Evolutionary conservation across 1,140 invertebrate genomes (phyloP).

Genomic region (Brachionus rubens): DNA sequence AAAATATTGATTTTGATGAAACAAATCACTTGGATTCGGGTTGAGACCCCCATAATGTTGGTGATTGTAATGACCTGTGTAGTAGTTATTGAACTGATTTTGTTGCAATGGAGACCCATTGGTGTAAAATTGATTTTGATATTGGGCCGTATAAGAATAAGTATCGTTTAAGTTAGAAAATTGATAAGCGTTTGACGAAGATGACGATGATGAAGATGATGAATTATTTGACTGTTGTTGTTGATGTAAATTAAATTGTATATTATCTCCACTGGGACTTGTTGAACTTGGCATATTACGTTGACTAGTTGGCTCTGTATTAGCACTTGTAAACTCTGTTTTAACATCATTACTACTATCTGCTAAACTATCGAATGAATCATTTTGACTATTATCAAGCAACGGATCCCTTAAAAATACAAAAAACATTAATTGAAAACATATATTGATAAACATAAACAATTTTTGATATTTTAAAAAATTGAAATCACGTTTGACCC

Average conservation of each 20-base stretch:
- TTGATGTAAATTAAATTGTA: background rate
- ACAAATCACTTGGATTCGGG: background rate
- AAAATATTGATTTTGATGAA: conserved; percentile 32
- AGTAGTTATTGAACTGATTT: conserved; percentile 9
- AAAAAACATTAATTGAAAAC: conserved; percentile 3
- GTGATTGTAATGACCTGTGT: background rate
- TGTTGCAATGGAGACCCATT: conserved; percentile 1
- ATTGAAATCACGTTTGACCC: conserved; percentile 38
- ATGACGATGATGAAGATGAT: background rate
- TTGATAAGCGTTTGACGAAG: conserved; percentile 22
- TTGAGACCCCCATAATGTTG: background rate
- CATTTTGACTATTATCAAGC: conserved; percentile 43
- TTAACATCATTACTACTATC: conserved; percentile 37
- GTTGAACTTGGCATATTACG: conserved; percentile 1
- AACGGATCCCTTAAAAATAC: conserved; percentile 32
- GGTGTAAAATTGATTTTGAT: background rate
- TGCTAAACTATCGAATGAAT: conserved; percentile 40
- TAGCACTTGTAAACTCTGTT: background rate
- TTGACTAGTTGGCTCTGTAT: background rate
- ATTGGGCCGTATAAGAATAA: background rate
- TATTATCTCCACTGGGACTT: background rate
- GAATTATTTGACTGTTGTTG: conserved; percentile 19
- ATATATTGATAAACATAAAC: background rate
- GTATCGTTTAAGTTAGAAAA: conserved; percentile 26
- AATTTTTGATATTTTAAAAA: background rate